Percentiles rank a stretch among this genome's conserved stretches.
Conservation (phyloP, 2,797 vertebrate species). For the Argentina silus region DNA sequence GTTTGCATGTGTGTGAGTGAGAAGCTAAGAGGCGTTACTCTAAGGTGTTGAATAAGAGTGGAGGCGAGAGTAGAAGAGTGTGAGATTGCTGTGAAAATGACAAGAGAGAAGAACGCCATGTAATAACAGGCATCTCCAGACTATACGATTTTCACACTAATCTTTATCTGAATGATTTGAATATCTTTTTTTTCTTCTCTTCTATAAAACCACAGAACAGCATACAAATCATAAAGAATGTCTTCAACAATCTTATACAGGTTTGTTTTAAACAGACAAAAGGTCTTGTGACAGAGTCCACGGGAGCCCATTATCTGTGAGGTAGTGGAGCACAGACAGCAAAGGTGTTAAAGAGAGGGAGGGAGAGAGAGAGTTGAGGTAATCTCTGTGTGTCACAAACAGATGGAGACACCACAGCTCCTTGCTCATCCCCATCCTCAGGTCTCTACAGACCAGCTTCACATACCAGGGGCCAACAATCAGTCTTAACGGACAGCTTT, state of each 20-base stretch:
- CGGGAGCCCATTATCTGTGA: slow-evolving; percentile 27
- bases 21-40: neutral
- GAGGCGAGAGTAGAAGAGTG: neutral
- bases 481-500: slow-evolving; percentile 11
- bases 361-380: neutral
- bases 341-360: slow-evolving; percentile 29
- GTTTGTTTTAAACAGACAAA: slow-evolving; percentile 9
- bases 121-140: neutral
- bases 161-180: neutral
- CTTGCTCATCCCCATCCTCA: slow-evolving; percentile 27
- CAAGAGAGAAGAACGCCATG: neutral
- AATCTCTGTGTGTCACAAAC: slow-evolving; percentile 28
- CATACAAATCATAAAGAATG: neutral
- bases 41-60: neutral
- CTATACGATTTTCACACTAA: neutral
- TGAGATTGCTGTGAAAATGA: slow-evolving; percentile 6
- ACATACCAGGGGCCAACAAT: slow-evolving; percentile 3
- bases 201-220: neutral
- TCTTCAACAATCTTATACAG: slow-evolving; percentile 20
- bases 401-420: slow-evolving; percentile 35
- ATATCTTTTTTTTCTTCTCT: neutral
- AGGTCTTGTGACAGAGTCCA: slow-evolving; percentile 17
- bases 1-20: neutral
- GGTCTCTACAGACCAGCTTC: slow-evolving; percentile 14
- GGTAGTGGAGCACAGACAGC: slow-evolving; percentile 30